Percentiles rank a stretch among this genome's conserved stretches.
Evolutionary conservation across 2,888 invertebrate genomes (phyloP).

Genomic region (Lissonota sp.): DNA sequence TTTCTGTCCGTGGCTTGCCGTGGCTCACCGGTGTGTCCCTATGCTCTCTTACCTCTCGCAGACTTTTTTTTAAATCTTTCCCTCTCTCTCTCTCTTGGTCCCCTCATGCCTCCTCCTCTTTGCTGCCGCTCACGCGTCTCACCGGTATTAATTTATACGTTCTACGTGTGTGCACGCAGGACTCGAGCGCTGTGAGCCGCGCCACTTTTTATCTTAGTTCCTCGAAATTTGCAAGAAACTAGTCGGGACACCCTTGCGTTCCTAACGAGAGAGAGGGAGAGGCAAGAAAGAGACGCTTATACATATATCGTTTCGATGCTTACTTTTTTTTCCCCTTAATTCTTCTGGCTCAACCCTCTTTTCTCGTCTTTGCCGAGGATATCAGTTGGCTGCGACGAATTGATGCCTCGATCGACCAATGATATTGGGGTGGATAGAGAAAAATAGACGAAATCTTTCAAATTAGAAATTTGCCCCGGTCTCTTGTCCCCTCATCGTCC

Average conservation of each 20-base stretch:
- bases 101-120: conserved; percentile 47
- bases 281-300: conserved; percentile 1
- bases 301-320: conserved; percentile 39
- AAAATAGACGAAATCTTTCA: no score
- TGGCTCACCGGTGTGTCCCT: conserved; percentile 44
- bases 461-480: no score
- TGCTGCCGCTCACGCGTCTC: conserved; percentile 60
- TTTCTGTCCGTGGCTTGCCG: conserved; percentile 38
- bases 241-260: conserved; percentile 78
- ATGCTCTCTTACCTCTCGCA: conserved; percentile 54
- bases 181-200: conserved; percentile 59
- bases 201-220: conserved; percentile 81
- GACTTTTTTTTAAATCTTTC: conserved; percentile 55
- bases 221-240: conserved; percentile 84
- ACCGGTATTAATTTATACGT: conserved; percentile 84
- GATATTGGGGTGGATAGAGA: no score
- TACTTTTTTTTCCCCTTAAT: conserved; percentile 50
- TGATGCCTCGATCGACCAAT: not conserved
- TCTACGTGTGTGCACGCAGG: conserved; percentile 83
- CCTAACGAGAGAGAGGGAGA: conserved; percentile 57
- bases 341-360: conserved; percentile 43
- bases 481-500: no score
- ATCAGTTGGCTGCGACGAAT: conserved; percentile 27
- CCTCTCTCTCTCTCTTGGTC: conserved; percentile 49
- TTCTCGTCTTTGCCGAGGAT: conserved; percentile 16